Percentiles rank a stretch among this genome's conserved stretches.
Conservation (phyloP, 2,888 invertebrate species). For the Acrobasis consociella region DNA sequence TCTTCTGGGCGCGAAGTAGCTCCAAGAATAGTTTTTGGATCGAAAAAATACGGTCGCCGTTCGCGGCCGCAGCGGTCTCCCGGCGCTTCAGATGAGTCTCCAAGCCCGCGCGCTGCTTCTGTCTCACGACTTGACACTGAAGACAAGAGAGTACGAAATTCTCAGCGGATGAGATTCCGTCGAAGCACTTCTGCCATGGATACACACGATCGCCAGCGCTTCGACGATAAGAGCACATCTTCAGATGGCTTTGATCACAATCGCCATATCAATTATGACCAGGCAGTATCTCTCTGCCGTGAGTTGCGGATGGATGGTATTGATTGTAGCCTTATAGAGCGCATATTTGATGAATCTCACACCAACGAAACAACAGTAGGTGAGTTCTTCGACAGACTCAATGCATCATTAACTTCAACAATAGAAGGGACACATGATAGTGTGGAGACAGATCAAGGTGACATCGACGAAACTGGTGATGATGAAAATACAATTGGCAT, state of each 20-base stretch:
- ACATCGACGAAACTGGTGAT: slow-evolving; percentile 32
- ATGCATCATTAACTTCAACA: slow-evolving; percentile 58
- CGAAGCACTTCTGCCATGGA: slow-evolving; percentile 64
- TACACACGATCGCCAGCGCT: slow-evolving; percentile 34
- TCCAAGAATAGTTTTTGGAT: slow-evolving; percentile 87
- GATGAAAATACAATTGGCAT: slow-evolving; percentile 46
- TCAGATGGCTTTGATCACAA: slow-evolving; percentile 55
- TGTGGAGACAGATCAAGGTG: slow-evolving; percentile 19
- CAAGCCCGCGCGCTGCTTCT: slow-evolving; percentile 57
- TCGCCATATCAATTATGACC: slow-evolving; percentile 57
- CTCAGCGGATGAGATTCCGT: slow-evolving; percentile 53
- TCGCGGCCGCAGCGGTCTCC: slow-evolving; percentile 82
- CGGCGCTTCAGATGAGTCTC: slow-evolving; percentile 38
- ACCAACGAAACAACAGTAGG: slow-evolving; percentile 66
- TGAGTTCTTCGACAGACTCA: slow-evolving; percentile 70
- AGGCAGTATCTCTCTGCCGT: slow-evolving; percentile 66
- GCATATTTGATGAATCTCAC: slow-evolving; percentile 57
- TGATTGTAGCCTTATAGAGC: slow-evolving; percentile 58
- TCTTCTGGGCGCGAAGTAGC: slow-evolving; percentile 87
- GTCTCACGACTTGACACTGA: slow-evolving; percentile 61
- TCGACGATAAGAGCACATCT: slow-evolving; percentile 34
- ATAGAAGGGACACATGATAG: slow-evolving; percentile 48
- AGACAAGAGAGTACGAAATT: slow-evolving; percentile 38
- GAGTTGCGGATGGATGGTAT: slow-evolving; percentile 65
- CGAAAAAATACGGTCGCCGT: slow-evolving; percentile 89